Base-by-base conservation (phyloP, 1,140 invertebrate species). In the Vanessa tameamea region DNA sequence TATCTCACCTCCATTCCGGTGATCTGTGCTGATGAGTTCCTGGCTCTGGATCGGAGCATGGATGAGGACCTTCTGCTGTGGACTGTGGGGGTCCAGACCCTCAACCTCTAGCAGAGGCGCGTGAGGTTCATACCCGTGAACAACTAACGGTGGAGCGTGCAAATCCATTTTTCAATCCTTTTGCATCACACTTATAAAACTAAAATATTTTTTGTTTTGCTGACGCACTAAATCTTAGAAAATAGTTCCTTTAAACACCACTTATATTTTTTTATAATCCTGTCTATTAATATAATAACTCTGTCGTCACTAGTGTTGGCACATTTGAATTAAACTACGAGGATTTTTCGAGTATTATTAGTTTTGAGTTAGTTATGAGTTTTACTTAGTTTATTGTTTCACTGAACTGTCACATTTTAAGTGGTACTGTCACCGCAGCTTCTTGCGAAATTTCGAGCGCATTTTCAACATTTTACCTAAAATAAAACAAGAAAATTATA, bases 21-120 rank as follows among this genome's bases (percentile, higher is more conserved):
- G 90, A 12, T 92, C 90, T 43, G 77, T 86, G 73, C 76, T 81
- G 16, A 92, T 90, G 73, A 92, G 43, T 69, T 92, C 90, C 78
- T 91, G 89, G 68, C 84, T 83, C 53, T 91, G 89, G 48, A 92
- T 87, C 0, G 88, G 88, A 2, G 88, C 88, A 66, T 92, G 90
- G 7, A 90, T 91, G 9, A 92, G 78, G 26, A 92, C 89, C 70
- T 92, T 92, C 74, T 92, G 90, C 76, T 92, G 90, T 51, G 90
- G 90, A 73, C 89, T 92, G 47, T 92, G 89, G 65, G 90, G 88
- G 67, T 92, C 90, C 69, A 92, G 64, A 23, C 88, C 90, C 64
- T 92, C 90, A 0, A 92, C 90, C 65, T 92, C 90, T 77, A 92
- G 51, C 47, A 92, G 68, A 0, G 90, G 88, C 8, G 90, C 89